Percentiles rank a stretch among this genome's conserved stretches.
These are phyloP conservation scores for Cheumatopsyche charites DNA, from an alignment of 1,140 invertebrate genomes.

Conservation along the genomic window DNA sequence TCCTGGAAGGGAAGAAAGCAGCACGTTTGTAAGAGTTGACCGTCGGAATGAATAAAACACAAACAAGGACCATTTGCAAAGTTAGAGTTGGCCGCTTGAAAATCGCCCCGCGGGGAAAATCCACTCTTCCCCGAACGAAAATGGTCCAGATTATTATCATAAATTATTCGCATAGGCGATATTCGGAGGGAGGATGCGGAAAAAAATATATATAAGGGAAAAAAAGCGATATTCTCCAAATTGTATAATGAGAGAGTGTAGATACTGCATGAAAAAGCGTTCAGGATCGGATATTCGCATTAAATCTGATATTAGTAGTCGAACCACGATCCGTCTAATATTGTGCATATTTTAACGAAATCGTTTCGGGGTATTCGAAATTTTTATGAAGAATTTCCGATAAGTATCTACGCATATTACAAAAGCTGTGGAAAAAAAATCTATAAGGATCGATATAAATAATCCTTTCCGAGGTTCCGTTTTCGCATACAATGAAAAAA, in stretches of 20 bases:
- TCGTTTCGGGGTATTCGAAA: neutral
- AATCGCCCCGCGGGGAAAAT: neutral
- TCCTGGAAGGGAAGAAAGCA: conserved; percentile 3
- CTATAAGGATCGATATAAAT: neutral
- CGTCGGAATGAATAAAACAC: conserved; percentile 22
- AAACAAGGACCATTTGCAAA: conserved; percentile 15
- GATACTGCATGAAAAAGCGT: too few relatives aligned
- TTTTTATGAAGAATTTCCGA: conserved; percentile 13
- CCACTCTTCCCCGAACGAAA: too few relatives aligned
- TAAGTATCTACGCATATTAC: conserved; percentile 20
- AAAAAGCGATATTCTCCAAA: too few relatives aligned
- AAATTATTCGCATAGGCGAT: conserved; percentile 11
- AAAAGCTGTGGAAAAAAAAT: neutral
- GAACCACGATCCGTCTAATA: neutral
- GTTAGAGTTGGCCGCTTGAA: neutral
- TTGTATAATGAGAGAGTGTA: too few relatives aligned
- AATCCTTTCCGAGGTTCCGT: neutral
- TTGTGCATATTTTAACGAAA: conserved; percentile 15
- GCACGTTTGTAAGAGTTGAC: neutral
- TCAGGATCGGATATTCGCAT: neutral
- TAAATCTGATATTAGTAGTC: conserved; percentile 6
- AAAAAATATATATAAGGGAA: too few relatives aligned
- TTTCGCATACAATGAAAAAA: too few relatives aligned
- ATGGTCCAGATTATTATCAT: conserved; percentile 3
- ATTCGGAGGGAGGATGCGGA: too few relatives aligned